phyloP scores from a whole-genome alignment of 1,140 invertebrate genomes.

The Caerostris extrusa region DNA sequence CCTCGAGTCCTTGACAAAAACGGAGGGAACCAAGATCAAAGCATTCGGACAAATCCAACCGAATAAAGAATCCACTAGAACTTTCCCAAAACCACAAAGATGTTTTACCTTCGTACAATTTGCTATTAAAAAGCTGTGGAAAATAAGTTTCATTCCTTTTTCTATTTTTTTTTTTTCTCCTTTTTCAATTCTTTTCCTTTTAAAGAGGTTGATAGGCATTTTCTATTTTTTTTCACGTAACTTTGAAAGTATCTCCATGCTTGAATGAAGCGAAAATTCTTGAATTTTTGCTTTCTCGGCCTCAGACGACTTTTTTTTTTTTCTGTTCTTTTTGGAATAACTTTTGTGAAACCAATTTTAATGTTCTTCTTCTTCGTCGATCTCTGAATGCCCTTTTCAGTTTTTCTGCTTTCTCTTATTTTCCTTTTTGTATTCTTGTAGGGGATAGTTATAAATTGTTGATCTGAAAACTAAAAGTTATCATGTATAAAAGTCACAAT shows the following conservation, averaged over 20 bases:
- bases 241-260: conserved; percentile 45
- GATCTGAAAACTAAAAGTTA: neutral
- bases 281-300: conserved; percentile 38
- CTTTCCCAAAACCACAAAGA: conserved; percentile 16
- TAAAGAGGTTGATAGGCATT: conserved; percentile 43
- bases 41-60: neutral
- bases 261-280: conserved; percentile 45
- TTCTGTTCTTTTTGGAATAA: conserved; percentile 18
- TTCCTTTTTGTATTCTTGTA: neutral
- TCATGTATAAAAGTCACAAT: no score
- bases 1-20: neutral
- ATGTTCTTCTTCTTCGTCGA: neutral
- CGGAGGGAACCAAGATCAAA: conserved; percentile 22
- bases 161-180: conserved; percentile 20
- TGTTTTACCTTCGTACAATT: conserved; percentile 47
- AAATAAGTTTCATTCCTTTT: conserved; percentile 62
- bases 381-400: neutral
- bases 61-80: conserved; percentile 39
- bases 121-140: conserved; percentile 29
- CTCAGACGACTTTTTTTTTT: neutral
- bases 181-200: conserved; percentile 26
- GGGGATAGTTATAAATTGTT: neutral
- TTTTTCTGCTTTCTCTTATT: neutral
- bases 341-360: neutral
- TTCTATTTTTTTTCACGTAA: conserved; percentile 16